Evolutionary conservation across 2,797 vertebrate species (phyloP), one percentile per base, ranked within the genome.

Genomic region (Phataginus tricuspis): DNA sequence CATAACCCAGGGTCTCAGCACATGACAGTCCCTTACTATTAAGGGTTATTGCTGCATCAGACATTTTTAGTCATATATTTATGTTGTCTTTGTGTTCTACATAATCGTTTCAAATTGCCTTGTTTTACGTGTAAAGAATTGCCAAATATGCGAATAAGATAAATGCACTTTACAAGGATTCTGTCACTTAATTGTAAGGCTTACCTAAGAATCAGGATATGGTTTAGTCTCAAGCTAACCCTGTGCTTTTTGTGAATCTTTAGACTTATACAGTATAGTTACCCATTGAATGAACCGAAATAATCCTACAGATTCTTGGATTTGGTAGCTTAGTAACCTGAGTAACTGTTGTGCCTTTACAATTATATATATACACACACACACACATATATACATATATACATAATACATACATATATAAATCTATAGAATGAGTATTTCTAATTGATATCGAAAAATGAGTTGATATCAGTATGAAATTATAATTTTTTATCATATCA

Each of bases 231-330:
- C 10, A 80, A n/a, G 0, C 49, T 71, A 71, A 83, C 13, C 6
- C 5, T 92, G 68, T 87, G 42, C 39, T 68, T 49, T 94, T 79
- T 91, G 57, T 91, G 39, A 86, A 93, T 71, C 16, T 94, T 4
- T 94, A 39, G 18, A 23, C 4, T 64, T 88, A 61, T n/a, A 64
- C 31, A 66, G 25, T 80, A 66, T 1, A 75, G 31, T 18, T 72
- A 77, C 39, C 10, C 27, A 68, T 29, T n/a, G 63, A 92, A 86
- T 64, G 27, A 86, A 86, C 23, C 90, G 8, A 84, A 94, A 85
- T 34, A 75, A 68, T 49, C n/a, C 19, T n/a, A 91, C 45, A 80
- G 68, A 80, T 89, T 91, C 55, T 80, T 91, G 9, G 80, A 55
- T n/a, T 25, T 71, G 10, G 16, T 86, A 91, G 6, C 4, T 93